Base-by-base conservation (phyloP, 2,113 vertebrate genomes). In the Thermophis baileyi region DNA sequence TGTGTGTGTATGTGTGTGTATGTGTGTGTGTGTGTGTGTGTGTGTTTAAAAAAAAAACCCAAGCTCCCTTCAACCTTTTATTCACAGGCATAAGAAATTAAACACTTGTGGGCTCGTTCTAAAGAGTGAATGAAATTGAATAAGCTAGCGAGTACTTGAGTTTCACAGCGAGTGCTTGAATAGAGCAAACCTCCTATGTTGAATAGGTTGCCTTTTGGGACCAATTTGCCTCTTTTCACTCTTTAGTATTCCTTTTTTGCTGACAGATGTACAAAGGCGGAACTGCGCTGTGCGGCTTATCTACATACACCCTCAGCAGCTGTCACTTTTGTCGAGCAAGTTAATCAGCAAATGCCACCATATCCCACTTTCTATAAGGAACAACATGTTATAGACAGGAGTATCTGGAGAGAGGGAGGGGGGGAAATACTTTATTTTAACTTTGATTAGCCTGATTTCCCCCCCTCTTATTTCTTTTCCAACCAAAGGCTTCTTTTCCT, bases 261-360 rank as follows among this genome's bases (percentile, higher is more conserved):
- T 99, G 99, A 99, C 99, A 99, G 99, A 99, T 99, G 99, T 99
- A 99, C 99, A 99, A 99, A 99, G 99, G 98, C 98, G 99, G 99
- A 99, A 98, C 99, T 98, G 98, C 98, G 97, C 99, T 98, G 98
- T 98, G 98, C 98, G 98, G 98, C 99, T 99, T 98, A 98, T 98
- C 99, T 98, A 99, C 98, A 98, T 98, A 98, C 98, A 98, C 98
- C 98, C 98, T 97, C 98, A 98, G 98, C 99, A 99, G 99, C 99
- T 99, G 99, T 99, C 99, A 99, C 99, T 99, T 99, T 99, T 99
- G 99, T 99, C 98, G 97, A 98, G 98, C 98, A 99, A 99, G 99
- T 99, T 99, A 99, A 99, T 99, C 99, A 99, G 99, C 99, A 99
- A 99, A 99, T 99, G 99, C 99, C 99, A 99, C 98, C 99, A 98